Percentiles rank a stretch among this genome's conserved stretches.
Conservation (phyloP, 2,113 vertebrate genomes). For the Corythaeola cristata region DNA sequence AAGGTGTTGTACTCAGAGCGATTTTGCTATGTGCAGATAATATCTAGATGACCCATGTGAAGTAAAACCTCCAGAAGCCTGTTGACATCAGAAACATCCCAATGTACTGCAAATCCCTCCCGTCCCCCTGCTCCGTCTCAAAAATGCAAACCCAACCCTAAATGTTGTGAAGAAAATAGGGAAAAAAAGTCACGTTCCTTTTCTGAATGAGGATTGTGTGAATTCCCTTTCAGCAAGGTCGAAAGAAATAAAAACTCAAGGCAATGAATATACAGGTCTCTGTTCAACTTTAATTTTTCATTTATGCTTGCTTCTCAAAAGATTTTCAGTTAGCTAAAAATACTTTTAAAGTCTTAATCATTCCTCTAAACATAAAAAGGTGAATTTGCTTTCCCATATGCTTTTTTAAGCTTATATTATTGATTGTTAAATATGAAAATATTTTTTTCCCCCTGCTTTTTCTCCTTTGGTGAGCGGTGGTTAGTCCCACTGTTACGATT, state of each 20-base stretch:
- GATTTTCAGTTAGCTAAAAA: constrained; percentile 37
- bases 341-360: background rate
- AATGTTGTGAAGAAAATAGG: background rate
- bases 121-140: background rate
- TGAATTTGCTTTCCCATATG: background rate
- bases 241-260: background rate
- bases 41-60: too few relatives aligned
- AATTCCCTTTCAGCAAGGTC: background rate
- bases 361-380: background rate
- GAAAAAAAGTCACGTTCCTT: background rate
- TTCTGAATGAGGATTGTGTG: background rate
- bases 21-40: background rate
- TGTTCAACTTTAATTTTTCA: constrained; percentile 20
- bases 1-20: background rate
- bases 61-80: background rate
- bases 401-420: background rate
- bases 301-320: background rate
- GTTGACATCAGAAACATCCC: background rate
- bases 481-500: background rate
- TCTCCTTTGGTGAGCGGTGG: background rate
- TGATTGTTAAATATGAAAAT: constrained; percentile 27
- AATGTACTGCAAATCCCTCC: too few relatives aligned
- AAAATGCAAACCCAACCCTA: background rate
- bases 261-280: background rate
- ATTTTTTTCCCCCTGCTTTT: background rate